A percentile compares a stretch with the other conserved stretches of the same genome.
Evolutionary conservation across 2,113 vertebrate species (phyloP).

Genomic region (Salvelinus fontinalis): DNA sequence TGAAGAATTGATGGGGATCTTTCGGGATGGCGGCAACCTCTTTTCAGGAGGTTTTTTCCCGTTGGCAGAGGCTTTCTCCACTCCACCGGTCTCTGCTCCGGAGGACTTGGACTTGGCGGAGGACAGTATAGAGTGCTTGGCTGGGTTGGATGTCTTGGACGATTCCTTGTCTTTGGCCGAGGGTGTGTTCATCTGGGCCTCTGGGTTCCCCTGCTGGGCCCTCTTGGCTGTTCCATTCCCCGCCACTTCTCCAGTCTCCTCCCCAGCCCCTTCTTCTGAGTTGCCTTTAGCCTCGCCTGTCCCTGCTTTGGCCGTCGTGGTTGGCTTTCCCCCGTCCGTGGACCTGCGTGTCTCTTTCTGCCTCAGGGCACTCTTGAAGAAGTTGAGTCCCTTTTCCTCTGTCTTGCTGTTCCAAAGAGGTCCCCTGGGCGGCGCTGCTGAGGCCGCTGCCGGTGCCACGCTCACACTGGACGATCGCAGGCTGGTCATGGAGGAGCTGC

Average conservation of each 20-base stretch:
- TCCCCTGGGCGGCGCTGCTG: slow-evolving; percentile 44
- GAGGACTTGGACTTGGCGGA: slow-evolving; percentile 86
- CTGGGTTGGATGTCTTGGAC: slow-evolving; percentile 74
- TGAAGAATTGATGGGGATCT: slow-evolving; percentile 86
- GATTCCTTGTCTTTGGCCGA: slow-evolving; percentile 76
- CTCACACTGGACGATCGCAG: slow-evolving; percentile 81
- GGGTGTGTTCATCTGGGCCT: slow-evolving; percentile 55
- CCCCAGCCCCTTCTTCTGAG: slow-evolving; percentile 55
- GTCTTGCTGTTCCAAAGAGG: slow-evolving; percentile 87
- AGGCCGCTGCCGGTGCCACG: slow-evolving; percentile 18
- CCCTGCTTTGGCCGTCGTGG: slow-evolving; percentile 63
- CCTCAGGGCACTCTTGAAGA: slow-evolving; percentile 92
- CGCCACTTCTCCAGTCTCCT: slow-evolving; percentile 38
- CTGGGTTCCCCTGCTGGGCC: slow-evolving; percentile 62
- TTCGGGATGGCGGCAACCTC: slow-evolving; percentile 77
- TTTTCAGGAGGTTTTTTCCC: slow-evolving; percentile 80
- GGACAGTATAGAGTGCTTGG: slow-evolving; percentile 83
- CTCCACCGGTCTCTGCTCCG: slow-evolving; percentile 64
- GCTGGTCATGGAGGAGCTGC: slow-evolving; percentile 89
- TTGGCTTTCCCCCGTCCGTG: slow-evolving; percentile 81
- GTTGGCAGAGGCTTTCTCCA: slow-evolving; percentile 68
- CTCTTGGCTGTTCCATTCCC: slow-evolving; percentile 61
- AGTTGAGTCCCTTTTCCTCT: slow-evolving; percentile 93
- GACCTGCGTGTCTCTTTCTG: slow-evolving; percentile 90
- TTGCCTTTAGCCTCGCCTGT: slow-evolving; percentile 66